A percentile compares a stretch with the other conserved stretches of the same genome.
phyloP scores from a whole-genome alignment of 2,113 vertebrate species.

The Numida meleagris region DNA sequence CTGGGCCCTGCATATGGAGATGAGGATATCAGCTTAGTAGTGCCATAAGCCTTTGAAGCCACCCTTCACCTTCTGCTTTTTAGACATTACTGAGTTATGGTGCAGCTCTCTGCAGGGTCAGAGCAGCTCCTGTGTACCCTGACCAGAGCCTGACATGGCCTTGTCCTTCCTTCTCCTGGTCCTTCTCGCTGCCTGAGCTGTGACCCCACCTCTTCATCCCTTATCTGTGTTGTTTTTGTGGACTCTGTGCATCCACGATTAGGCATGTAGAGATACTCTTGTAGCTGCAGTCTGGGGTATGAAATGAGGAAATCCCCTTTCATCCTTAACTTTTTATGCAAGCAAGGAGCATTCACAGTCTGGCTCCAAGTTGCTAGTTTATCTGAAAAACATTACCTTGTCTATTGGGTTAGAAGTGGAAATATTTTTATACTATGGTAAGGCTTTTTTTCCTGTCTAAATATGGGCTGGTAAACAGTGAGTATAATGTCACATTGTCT shows the following conservation, averaged over 20 bases:
- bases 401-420: conserved; percentile 17
- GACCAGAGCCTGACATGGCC: neutral
- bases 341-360: neutral
- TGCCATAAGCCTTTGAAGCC: neutral
- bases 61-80: neutral
- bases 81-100: neutral
- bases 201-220: fast-evolving
- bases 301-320: neutral
- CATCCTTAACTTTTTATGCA: neutral
- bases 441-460: neutral
- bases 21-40: neutral
- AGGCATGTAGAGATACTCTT: neutral
- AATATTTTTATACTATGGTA: conserved; percentile 31
- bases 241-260: neutral
- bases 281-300: fast-evolving
- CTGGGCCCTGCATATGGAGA: fast-evolving
- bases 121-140: fast-evolving
- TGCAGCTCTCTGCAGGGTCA: neutral
- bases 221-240: neutral
- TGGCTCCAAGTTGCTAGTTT: neutral
- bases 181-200: neutral
- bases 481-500: neutral
- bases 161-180: neutral
- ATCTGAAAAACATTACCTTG: neutral
- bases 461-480: neutral